Conservation (phyloP, 2,888 invertebrate genomes). For the Gastrophysa polygoni region DNA sequence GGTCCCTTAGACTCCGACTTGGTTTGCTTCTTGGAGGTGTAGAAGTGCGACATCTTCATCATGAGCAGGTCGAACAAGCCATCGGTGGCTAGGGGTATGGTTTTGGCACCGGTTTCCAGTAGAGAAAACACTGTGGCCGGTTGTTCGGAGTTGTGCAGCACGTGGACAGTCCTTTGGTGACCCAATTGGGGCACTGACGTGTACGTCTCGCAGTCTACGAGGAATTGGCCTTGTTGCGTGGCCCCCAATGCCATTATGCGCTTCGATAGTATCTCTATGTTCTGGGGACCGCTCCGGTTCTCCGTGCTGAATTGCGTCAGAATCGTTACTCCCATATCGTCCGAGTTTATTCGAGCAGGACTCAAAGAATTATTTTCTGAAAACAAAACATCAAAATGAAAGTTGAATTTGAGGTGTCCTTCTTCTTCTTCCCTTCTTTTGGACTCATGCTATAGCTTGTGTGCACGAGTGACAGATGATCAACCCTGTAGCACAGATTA, state of each 20-base stretch:
- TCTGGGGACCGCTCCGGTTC: conserved; percentile 88
- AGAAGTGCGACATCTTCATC: conserved; percentile 86
- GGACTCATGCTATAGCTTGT: too few species aligned
- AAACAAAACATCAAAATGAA: too few species aligned
- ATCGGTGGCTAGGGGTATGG: conserved; percentile 88
- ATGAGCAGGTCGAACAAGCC: conserved; percentile 89
- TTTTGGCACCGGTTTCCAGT: conserved; percentile 84
- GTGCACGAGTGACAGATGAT: too few species aligned
- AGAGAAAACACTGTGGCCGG: conserved; percentile 94
- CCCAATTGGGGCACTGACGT: conserved; percentile 79
- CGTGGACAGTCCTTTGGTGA: conserved; percentile 82
- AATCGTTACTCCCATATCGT: conserved; percentile 70
- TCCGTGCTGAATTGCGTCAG: conserved; percentile 87
- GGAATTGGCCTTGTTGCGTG: conserved; percentile 84
- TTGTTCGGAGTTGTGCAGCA: conserved; percentile 95
- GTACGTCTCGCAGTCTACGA: conserved; percentile 95
- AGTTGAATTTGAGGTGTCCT: too few species aligned
- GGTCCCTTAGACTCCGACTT: conserved; percentile 87
- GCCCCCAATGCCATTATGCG: conserved; percentile 86
- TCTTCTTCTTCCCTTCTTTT: too few species aligned
- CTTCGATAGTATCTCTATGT: conserved; percentile 85
- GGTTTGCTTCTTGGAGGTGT: conserved; percentile 87
- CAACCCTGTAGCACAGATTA: too few species aligned
- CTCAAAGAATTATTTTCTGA: not conserved
- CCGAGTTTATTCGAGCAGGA: not conserved